Evolutionary conservation across 2,113 vertebrate species (phyloP).

Genomic region (Plestiodon gilberti): DNA sequence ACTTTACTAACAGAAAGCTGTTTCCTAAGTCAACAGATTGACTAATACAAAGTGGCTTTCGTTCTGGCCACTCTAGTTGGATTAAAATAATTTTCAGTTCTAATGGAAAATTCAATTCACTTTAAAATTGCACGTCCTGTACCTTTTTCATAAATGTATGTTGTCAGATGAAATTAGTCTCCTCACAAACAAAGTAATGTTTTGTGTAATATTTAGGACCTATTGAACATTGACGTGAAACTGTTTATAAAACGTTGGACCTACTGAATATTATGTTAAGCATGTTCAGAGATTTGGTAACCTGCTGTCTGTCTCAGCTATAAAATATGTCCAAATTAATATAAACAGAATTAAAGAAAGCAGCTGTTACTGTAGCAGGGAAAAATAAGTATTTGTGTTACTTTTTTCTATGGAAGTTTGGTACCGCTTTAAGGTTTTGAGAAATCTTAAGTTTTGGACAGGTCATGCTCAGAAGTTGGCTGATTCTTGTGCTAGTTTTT

Average conservation of each 20-base stretch:
- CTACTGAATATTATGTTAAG: constrained; percentile 15
- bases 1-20: background rate
- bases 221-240: background rate
- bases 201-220: background rate
- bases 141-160: background rate
- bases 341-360: background rate
- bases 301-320: background rate
- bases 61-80: background rate
- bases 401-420: background rate
- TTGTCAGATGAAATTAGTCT: background rate
- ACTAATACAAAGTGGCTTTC: background rate
- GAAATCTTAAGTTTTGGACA: background rate
- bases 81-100: background rate
- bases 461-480: background rate
- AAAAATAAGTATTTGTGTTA: background rate
- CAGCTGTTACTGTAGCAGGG: background rate
- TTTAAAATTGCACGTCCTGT: background rate
- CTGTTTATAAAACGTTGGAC: constrained; percentile 1
- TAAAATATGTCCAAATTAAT: background rate
- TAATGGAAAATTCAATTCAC: background rate
- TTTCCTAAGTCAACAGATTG: background rate
- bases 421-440: background rate
- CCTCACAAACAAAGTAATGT: background rate
- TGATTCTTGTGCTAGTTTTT: background rate
- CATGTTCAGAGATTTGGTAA: background rate